These are phyloP conservation scores for Borostomias antarcticus DNA, from an alignment of 2,797 vertebrate species.

Conservation along the genomic window DNA sequence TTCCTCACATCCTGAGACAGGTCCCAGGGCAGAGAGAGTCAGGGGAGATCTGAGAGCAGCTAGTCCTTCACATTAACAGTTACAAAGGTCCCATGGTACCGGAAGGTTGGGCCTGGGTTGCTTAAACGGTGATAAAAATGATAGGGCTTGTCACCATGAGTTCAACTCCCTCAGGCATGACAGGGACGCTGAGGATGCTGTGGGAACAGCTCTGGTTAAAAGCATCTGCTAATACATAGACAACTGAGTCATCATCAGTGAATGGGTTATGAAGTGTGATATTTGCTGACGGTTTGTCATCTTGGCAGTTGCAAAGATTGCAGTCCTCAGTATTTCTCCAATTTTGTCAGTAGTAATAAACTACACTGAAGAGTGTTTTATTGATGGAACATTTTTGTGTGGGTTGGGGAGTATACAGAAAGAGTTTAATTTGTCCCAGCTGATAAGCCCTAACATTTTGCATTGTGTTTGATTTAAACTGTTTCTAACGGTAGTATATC, in stretches of 20 bases:
- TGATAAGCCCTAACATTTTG: constrained; percentile 1
- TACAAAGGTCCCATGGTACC: background rate
- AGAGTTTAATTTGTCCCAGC: constrained; percentile 7
- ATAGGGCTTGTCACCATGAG: no score
- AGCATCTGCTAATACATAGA: no score
- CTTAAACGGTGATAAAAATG: no score
- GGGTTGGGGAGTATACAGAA: background rate
- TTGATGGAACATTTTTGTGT: background rate
- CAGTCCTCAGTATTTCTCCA: background rate
- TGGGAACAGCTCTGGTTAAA: no score
- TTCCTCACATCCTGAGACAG: constrained; percentile 12
- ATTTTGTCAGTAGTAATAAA: background rate
- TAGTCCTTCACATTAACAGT: background rate
- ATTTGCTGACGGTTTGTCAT: background rate
- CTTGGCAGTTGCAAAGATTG: background rate
- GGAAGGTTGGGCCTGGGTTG: background rate
- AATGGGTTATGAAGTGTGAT: background rate
- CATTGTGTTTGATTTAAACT: constrained; percentile 12
- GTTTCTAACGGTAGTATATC: background rate
- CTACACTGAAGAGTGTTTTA: background rate
- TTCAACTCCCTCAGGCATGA: no score
- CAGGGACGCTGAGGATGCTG: no score
- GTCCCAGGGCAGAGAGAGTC: constrained; percentile 4
- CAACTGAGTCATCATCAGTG: background rate
- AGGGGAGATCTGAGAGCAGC: background rate